A percentile compares a stretch with the other conserved stretches of the same genome.
These are phyloP conservation scores for Rhagonycha lutea DNA, from an alignment of 2,888 invertebrate genomes.

Conservation along the genomic window DNA sequence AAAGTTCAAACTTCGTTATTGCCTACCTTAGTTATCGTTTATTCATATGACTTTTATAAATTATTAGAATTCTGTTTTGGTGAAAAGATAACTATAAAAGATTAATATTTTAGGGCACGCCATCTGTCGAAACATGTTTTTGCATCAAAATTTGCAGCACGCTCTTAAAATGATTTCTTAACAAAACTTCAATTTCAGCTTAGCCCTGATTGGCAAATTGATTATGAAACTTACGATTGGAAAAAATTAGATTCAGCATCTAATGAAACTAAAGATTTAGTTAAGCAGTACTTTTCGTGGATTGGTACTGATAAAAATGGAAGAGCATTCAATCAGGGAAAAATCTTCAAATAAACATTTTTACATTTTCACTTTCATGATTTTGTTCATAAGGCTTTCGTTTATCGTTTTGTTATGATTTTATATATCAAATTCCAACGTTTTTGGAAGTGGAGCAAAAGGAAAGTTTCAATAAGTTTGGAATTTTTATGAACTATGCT, in stretches of 20 bases:
- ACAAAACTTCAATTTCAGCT: constrained; percentile 57
- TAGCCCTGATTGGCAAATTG: constrained; percentile 92
- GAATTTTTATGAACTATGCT: background rate
- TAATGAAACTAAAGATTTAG: constrained; percentile 82
- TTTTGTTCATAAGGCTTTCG: background rate
- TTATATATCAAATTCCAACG: background rate
- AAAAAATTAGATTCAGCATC: constrained; percentile 83
- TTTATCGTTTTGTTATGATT: background rate
- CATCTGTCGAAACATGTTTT: no score
- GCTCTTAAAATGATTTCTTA: background rate
- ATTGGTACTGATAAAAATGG: constrained; percentile 83
- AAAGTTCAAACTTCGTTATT: no score
- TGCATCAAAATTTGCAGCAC: no score
- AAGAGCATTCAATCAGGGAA: constrained; percentile 96
- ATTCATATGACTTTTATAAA: no score
- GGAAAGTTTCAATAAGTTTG: background rate
- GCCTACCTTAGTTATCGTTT: no score
- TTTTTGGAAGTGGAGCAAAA: background rate
- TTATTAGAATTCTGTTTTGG: no score
- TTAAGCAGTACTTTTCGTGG: constrained; percentile 91
- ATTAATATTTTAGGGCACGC: no score
- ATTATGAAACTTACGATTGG: constrained; percentile 97
- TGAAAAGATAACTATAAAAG: no score
- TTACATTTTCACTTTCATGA: background rate
- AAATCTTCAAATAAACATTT: constrained; percentile 94